A percentile compares a stretch with the other conserved stretches of the same genome.
Conservation (phyloP, 2,113 vertebrate species). For the Anarhynchus alexandrinus region DNA sequence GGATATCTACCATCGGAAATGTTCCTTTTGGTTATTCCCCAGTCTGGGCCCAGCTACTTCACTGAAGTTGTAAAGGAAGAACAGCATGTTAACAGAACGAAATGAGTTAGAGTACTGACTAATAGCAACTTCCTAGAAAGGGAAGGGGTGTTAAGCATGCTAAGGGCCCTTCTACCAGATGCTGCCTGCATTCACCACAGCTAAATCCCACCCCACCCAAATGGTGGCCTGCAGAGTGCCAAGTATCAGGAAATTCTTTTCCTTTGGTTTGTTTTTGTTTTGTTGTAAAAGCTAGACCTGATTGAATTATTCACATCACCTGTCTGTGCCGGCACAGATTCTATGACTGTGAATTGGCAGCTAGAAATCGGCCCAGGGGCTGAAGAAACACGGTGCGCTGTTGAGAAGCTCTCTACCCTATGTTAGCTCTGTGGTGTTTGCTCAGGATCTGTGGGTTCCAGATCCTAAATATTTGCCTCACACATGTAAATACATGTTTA, state of each 20-base stretch:
- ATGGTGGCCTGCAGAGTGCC: not conserved
- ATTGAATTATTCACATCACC: not conserved
- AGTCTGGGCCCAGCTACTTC: not conserved
- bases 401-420: too few relatives aligned
- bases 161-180: not conserved
- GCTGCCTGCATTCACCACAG: not conserved
- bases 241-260: not conserved
- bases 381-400: fast-evolving
- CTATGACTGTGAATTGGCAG: not conserved
- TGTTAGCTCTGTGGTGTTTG: not conserved
- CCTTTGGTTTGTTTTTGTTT: not conserved
- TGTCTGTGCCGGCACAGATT: fast-evolving
- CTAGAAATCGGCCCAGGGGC: not conserved
- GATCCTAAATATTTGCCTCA: not conserved
- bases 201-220: not conserved
- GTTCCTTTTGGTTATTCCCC: not conserved
- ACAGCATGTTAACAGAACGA: not conserved
- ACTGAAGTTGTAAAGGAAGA: not conserved
- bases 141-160: not conserved
- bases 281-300: not conserved
- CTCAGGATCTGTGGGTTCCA: fast-evolving
- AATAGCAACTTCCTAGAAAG: not conserved
- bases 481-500: not conserved
- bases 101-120: not conserved
- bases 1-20: not conserved